Evolutionary conservation across 2,113 vertebrate genomes (phyloP), one percentile per base, ranked within the genome.

Genomic region (Tyto alba): DNA sequence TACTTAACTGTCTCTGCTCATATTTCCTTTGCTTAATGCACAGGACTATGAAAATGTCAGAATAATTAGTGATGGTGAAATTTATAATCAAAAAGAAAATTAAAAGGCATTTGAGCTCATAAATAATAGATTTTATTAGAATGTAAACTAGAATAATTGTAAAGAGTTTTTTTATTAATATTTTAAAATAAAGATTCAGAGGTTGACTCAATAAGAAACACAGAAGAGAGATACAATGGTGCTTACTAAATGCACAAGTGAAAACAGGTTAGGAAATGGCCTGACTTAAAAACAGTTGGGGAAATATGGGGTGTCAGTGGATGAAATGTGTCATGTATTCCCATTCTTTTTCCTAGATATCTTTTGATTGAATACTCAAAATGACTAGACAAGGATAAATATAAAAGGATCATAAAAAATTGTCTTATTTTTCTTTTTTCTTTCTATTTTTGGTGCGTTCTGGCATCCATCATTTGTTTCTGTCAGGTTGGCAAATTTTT

Each of bases 351-450:
- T 73, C 26, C 26, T n/a, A 41, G 13, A 3, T 27, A 8, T 41
- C 7, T 71, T 29, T 84, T 71, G 53, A 32, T 7, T 88, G 36
- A 60, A 69, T 34, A 62, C 1, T 47, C 29, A 14, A 41, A 85
- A 56, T 50, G 2, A 43, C 8, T 48, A 57, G 32, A 56, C 8
- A 74, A 36, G n/a, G 8, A 41, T 36, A 13, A 93, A 18, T n/a
- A 2, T 12, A 72, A 64, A 88, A 73, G 7, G 2, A n/a, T 71
- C 20, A n/a, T 26, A 36, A 63, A 41, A 2, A 63, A 32, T 10
- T n/a, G 2, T 18, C 17, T 2, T 23, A 6, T 36, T 1, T n/a
- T 2, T 12, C 23, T 15, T 32, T n/a, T 60, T 41, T 30, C 4
- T 4, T 50, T 27, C 16, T 64, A 3, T n/a, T 68, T 74, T 14